phyloP scores from a whole-genome alignment of 2,888 invertebrate species.

The Callimorpha dominula region DNA sequence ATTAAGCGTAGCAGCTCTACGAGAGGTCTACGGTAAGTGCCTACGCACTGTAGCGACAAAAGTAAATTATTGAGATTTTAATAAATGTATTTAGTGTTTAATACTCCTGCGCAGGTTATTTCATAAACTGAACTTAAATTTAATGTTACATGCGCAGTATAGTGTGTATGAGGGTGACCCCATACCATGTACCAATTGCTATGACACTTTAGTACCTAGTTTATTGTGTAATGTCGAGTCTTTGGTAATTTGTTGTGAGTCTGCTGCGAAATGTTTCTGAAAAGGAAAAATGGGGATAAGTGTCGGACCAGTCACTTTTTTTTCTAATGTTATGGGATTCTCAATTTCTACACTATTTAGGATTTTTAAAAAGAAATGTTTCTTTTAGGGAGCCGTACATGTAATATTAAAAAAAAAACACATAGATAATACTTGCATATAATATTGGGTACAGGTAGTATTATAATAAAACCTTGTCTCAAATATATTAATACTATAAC shows the following conservation, averaged over 20 bases:
- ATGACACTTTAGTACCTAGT: not conserved
- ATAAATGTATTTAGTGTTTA: not conserved
- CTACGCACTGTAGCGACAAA: constrained; percentile 48
- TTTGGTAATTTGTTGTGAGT: not conserved
- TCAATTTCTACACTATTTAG: not conserved
- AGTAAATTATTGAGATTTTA: constrained; percentile 15
- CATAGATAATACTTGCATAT: no score
- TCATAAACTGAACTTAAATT: not conserved
- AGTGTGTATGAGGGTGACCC: not conserved
- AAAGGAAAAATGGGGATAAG: not conserved
- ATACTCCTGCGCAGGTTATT: not conserved
- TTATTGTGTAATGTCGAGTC: not conserved
- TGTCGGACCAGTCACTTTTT: not conserved
- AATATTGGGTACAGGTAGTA: not conserved
- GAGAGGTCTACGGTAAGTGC: constrained; percentile 44
- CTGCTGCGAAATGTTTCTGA: not conserved
- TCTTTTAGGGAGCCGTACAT: no score
- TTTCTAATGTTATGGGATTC: not conserved
- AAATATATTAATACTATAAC: constrained; percentile 2
- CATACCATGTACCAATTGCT: not conserved
- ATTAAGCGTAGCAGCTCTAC: constrained; percentile 33
- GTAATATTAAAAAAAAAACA: no score
- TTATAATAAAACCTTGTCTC: not conserved
- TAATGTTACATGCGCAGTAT: not conserved
- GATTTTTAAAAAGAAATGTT: no score